Evolutionary conservation across 1,140 invertebrate genomes (phyloP), one percentile per base, ranked within the genome.

Genomic region (Patella vulgata): DNA sequence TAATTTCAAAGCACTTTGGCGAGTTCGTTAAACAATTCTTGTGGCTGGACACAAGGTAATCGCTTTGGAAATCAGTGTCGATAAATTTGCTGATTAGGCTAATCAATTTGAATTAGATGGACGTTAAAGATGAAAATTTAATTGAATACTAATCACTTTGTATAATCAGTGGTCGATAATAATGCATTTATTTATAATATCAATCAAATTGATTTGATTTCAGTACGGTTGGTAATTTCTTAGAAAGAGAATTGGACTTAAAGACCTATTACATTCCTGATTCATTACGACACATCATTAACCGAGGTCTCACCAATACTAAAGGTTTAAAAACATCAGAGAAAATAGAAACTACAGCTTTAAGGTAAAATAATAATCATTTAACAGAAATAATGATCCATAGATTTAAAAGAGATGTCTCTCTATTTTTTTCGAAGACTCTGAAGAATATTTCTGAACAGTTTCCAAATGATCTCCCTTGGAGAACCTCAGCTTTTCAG

Each of bases 171-270:
- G n/a, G n/a, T n/a, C n/a, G n/a, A n/a, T n/a, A n/a, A n/a, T n/a
- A n/a, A n/a, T n/a, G n/a, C n/a, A n/a, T n/a, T n/a, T n/a, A n/a
- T n/a, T n/a, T n/a, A n/a, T n/a, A n/a, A n/a, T n/a, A n/a, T n/a
- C n/a, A n/a, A n/a, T n/a, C n/a, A n/a, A n/a, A n/a, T n/a, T n/a
- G n/a, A n/a, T n/a, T n/a, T n/a, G n/a, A 25, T 66, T 55, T 27
- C 31, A 61, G 64, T 31, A 21, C 42, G 17, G 43, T 25, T 8
- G 47, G 48, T 8, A 69, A 74, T 47, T 51, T 53, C 11, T 59
- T 74, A 21, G 60, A 71, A 42, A 68, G 51, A 23, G 50, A 59
- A 25, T 36, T 71, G 17, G 30, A 59, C 12, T 47, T 74, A 25
- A 42, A 58, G 17, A 27, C 21, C 14, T 74, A 59, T 31, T 21